phyloP scores from a whole-genome alignment of 1,140 invertebrate genomes.

The Bombus consobrinus region DNA sequence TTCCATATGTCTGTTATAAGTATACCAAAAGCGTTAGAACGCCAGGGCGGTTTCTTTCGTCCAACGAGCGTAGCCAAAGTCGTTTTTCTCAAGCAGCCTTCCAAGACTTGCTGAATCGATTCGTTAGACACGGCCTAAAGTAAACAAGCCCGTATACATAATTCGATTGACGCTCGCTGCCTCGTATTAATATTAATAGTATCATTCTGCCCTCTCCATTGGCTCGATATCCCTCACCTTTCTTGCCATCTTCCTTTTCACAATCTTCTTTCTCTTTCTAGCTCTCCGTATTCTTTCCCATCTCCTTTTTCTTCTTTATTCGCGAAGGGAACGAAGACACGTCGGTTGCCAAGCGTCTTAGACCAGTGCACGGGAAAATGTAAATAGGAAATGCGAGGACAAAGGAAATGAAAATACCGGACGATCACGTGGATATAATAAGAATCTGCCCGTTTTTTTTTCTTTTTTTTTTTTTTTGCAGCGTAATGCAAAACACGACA shows the following conservation, averaged over 20 bases:
- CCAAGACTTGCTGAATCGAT: constrained; percentile 32
- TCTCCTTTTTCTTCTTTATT: background rate
- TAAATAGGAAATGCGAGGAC: constrained; percentile 26
- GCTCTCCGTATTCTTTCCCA: background rate
- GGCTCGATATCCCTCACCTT: background rate
- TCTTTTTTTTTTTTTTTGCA: too few species aligned
- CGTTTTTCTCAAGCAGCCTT: background rate
- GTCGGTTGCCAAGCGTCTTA: background rate
- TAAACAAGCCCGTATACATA: constrained; percentile 37
- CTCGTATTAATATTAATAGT: constrained; percentile 39
- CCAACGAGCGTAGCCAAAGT: background rate
- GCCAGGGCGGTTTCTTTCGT: background rate
- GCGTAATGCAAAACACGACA: constrained; percentile 10
- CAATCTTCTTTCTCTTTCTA: too few species aligned
- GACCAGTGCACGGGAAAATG: background rate
- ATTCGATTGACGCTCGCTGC: constrained; percentile 16
- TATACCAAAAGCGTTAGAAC: background rate
- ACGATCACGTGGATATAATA: background rate
- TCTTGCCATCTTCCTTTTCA: background rate
- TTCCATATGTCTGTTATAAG: background rate
- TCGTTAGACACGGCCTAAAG: constrained; percentile 21
- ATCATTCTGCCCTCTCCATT: background rate
- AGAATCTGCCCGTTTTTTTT: background rate
- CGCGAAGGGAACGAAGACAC: background rate
- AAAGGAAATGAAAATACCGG: constrained; percentile 21